A percentile compares a stretch with the other conserved stretches of the same genome.
These are phyloP conservation scores for Montipora foliosa DNA, from an alignment of 64 coral and sea anemone genomes.

Conservation along the genomic window DNA sequence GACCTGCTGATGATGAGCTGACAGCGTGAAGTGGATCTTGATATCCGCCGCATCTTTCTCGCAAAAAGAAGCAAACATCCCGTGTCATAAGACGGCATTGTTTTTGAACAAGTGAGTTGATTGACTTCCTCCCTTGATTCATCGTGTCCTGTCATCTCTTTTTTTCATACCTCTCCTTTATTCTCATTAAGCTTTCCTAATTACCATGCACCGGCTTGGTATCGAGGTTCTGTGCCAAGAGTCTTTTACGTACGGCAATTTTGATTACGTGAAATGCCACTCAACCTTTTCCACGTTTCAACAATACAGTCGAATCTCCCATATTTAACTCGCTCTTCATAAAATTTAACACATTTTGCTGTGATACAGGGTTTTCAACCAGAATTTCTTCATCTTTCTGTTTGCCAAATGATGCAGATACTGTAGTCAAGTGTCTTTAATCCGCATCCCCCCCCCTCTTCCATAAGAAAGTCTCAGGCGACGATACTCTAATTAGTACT, in stretches of 20 bases:
- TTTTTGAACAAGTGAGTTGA: too few species aligned
- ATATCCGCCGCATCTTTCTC: not conserved
- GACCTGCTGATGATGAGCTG: slow-evolving; percentile 5
- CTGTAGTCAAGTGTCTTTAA: slow-evolving; percentile 20
- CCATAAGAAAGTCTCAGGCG: slow-evolving; percentile 18
- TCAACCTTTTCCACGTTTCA: slow-evolving; percentile 32
- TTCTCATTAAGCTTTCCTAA: slow-evolving; percentile 22
- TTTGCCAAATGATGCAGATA: slow-evolving; percentile 51
- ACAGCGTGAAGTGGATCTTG: slow-evolving; percentile 3
- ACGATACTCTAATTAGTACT: slow-evolving; percentile 7
- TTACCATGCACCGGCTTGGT: slow-evolving; percentile 24
- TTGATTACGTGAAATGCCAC: too few species aligned
- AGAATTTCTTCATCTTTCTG: slow-evolving; percentile 34
- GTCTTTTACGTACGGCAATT: not conserved
- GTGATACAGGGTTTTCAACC: slow-evolving; percentile 47
- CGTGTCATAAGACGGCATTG: slow-evolving; percentile 44
- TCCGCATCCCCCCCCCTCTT: not conserved
- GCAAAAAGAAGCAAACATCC: slow-evolving; percentile 66
- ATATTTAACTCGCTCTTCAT: slow-evolving; percentile 49
- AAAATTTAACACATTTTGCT: slow-evolving; percentile 36
- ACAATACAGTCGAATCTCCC: slow-evolving; percentile 18
- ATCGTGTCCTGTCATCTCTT: slow-evolving; percentile 1
- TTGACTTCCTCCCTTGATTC: too few species aligned
- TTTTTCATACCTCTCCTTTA: slow-evolving; percentile 48
- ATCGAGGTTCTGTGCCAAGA: slow-evolving; percentile 41